Base-by-base conservation (phyloP, 2,113 vertebrate species). In the Phylloscopus trochilus region DNA sequence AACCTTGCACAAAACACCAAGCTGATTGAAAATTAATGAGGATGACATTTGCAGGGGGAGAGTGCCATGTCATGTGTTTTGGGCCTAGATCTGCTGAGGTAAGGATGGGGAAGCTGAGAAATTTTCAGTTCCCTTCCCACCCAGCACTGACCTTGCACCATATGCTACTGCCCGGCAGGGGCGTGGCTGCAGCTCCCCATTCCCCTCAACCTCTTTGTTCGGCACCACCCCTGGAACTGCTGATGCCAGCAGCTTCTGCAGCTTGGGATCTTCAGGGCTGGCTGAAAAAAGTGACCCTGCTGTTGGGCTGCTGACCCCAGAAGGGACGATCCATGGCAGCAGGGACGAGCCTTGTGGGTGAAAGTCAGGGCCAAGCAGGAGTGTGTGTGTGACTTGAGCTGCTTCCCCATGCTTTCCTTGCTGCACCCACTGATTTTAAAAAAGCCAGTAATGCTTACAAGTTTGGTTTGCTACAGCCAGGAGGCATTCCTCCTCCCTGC, bases 111-210 rank as follows among this genome's bases (percentile, higher is more conserved):
- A 93, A 94, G 41, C 74, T 72, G 74, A 60, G 28, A 59, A 15
- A 49, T 60, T 94, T 92, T 91, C 92, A 30, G 74, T 94, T 96
- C 92, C 67, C 16, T 66, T 91, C 41, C 26, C 44, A 49, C 5
- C 11, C 16, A 17, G 23, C 30, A 23, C 0, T 7, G 18, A 26
- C 55, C 55, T 51, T 3, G 2, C 17, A 60, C 8, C 44, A 56
- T 10, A 30, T 17, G 0, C 23, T 63, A 23, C 69, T 68, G 52
- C 52, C 18, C 43, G 23, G 30, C 0, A 0, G 20, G 55, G 49
- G 41, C 5, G 6, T 1, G 6, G 39, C 33, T 2, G 14, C 37
- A 72, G 66, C 35, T 56, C 39, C 33, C 23, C 10, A 1, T n/a
- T 44, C 43, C 76, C 43, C 63, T n/a, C 9, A 10, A 9, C 20